A percentile compares a stretch with the other conserved stretches of the same genome.
These are phyloP conservation scores for Nematolebias whitei DNA, from an alignment of 2,113 vertebrate genomes.

Conservation along the genomic window DNA sequence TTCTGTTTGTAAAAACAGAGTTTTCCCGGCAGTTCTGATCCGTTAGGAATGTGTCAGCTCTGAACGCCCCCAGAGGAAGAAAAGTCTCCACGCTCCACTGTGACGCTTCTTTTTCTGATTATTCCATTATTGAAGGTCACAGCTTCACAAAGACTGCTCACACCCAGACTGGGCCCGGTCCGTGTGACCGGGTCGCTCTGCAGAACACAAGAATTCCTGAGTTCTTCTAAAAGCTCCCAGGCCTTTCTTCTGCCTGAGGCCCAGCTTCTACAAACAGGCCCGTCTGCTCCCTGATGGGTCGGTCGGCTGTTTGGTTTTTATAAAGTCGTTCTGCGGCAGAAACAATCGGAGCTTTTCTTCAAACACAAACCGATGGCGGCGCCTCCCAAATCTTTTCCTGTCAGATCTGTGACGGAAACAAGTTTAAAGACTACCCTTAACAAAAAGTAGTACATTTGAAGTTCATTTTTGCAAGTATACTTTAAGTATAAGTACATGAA, in stretches of 20 bases:
- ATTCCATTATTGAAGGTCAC: constrained; percentile 69
- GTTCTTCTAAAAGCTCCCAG: neutral
- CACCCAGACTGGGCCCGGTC: constrained; percentile 37
- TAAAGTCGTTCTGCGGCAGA: too few species aligned
- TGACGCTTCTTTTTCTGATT: constrained; percentile 49
- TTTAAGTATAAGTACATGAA: too few species aligned
- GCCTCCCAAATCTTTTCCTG: too few species aligned
- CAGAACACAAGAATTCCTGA: constrained; percentile 41
- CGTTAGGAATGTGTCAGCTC: constrained; percentile 48
- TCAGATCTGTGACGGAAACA: too few species aligned
- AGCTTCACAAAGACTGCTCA: constrained; percentile 56
- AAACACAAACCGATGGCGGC: too few species aligned
- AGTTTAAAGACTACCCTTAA: too few species aligned
- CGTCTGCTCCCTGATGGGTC: neutral
- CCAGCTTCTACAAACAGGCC: neutral
- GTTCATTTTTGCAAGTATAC: too few species aligned
- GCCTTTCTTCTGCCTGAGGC: neutral
- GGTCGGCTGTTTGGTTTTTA: too few species aligned
- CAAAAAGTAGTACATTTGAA: too few species aligned
- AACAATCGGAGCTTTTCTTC: too few species aligned
- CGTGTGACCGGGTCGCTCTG: constrained; percentile 37
- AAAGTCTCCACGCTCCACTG: constrained; percentile 31
- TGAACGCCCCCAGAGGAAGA: constrained; percentile 44
- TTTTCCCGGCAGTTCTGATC: constrained; percentile 2
- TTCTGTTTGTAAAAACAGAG: neutral